These are phyloP conservation scores for Cremastinae sp. DNA, from an alignment of 2,888 invertebrate genomes.

Conservation along the genomic window DNA sequence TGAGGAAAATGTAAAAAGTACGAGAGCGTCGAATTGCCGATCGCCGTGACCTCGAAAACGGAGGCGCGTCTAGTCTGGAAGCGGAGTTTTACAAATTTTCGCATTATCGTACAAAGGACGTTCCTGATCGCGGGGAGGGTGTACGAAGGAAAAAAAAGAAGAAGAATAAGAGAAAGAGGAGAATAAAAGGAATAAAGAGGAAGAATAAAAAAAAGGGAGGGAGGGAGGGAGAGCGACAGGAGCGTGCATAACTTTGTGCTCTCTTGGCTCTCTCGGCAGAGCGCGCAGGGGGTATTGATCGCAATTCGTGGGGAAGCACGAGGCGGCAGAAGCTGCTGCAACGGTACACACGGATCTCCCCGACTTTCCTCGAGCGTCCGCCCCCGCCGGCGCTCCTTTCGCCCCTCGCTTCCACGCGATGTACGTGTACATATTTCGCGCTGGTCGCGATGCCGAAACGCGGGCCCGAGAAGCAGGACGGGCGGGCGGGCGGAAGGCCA, in stretches of 20 bases:
- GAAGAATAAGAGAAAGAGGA: background rate
- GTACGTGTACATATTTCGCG: slow-evolving; percentile 41
- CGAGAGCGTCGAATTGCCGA: too few relatives aligned
- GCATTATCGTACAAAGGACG: too few relatives aligned
- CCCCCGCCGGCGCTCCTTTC: background rate
- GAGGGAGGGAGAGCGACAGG: slow-evolving; percentile 15
- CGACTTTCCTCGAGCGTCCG: slow-evolving; percentile 26
- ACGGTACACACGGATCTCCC: slow-evolving; percentile 39
- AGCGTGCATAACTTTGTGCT: slow-evolving; percentile 76
- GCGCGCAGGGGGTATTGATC: slow-evolving; percentile 74
- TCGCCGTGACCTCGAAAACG: too few relatives aligned
- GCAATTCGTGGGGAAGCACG: slow-evolving; percentile 68
- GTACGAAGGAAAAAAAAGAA: background rate
- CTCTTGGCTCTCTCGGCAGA: slow-evolving; percentile 69
- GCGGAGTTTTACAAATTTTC: too few relatives aligned
- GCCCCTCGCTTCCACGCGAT: slow-evolving; percentile 2
- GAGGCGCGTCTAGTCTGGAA: too few relatives aligned
- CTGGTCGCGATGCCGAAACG: slow-evolving; percentile 20
- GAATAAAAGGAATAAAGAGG: background rate
- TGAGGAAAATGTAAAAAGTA: too few relatives aligned
- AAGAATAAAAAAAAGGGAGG: background rate
- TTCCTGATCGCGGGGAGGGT: background rate
- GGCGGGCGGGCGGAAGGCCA: slow-evolving; percentile 1
- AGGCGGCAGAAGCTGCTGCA: slow-evolving; percentile 58
- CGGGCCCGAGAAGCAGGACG: slow-evolving; percentile 6